Base-by-base conservation (phyloP, 2,113 vertebrate genomes). In the Alouatta palliata region DNA sequence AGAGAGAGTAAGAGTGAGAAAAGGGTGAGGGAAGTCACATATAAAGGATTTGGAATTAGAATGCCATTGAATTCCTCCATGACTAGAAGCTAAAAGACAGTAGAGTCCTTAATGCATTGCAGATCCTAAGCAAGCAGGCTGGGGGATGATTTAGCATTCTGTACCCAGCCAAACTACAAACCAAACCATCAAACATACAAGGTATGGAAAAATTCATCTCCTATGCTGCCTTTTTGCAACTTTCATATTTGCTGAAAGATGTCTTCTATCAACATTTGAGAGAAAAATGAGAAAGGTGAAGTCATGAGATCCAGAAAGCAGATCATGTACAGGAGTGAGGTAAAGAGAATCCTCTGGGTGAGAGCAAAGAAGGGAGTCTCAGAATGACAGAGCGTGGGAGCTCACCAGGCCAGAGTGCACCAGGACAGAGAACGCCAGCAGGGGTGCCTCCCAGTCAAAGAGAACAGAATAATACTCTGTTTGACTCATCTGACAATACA, bases 141-240 rank as follows among this genome's bases (percentile, higher is more conserved):
- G 4, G 75, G n/a, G 84, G 54, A 80, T 47, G 20, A 88, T 66
- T 81, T 76, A 56, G 79, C 95, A 85, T 93, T 84, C 61, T 75
- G 87, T 75, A 94, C 30, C 54, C 82, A 84, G 20, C 40, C 37
- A 66, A 87, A 95, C 66, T 68, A 52, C 20, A 61, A 96, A 82
- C 52, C 61, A 75, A 89, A 68, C 23, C 32, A 58, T 81, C 73
- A 58, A 7, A n/a, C 10, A 8, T 8, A 5, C 37, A 87, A 56
- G 17, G 4, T 66, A 27, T 37, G 1, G 23, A 76, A 89, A 70
- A 83, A 91, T 54, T 8, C 13, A 40, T 11, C 3, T 71, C 49
- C 40, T 56, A 4, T 75, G 37, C 23, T 61, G 19, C 30, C 27
- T 32, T 30, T 52, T 40, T 40, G n/a, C 64, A 54, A 1, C 82